Base-by-base conservation (phyloP, 2,888 invertebrate species). In the Macrophya alboannulata region DNA sequence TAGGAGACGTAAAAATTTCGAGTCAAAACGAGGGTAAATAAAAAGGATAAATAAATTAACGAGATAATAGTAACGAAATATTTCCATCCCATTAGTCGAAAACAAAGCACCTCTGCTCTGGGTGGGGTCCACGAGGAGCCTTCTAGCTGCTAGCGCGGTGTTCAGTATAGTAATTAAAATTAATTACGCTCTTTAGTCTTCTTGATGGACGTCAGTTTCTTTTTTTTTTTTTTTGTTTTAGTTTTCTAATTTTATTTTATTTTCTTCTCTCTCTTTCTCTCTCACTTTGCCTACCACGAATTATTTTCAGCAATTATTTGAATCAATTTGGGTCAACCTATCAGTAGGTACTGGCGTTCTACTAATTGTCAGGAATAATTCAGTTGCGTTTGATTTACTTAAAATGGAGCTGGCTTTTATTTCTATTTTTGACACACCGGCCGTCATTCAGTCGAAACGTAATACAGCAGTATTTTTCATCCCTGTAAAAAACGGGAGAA, bases 131-230 rank as follows among this genome's bases (percentile, higher is more conserved):
- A 59, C 10, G 62, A 37, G 43, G 40, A 51, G 77, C 81, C 68
- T 68, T 45, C 68, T 83, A 83, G 83, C 48, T 71, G 45, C 68
- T 48, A 17, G 37, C 48, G 55, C 48, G 55, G 71, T 71, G 40
- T 83, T 83, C 83, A n/a, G 83, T 68, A 83, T 83, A 48, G 71
- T 83, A 83, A 83, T 83, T 83, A 83, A 83, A 83, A 83, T 83
- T 83, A 83, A 83, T 83, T 71, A 83, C 83, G 68, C 83, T 83
- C 83, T 83, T 83, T 48, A 83, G 68, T 83, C 83, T 83, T 68
- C 83, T 48, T 71, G 83, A 83, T 83, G 68, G 37, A 68, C 68
- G 83, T 45, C 3, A 6, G 65, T 83, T 68, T 21, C 68, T 51
- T 15, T 15, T 31, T 48, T 25, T 51, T 48, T 55, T 81, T 62